Evolutionary conservation across 2,797 vertebrate genomes (phyloP), one percentile per base, ranked within the genome.

Genomic region (Hybognathus amarus): DNA sequence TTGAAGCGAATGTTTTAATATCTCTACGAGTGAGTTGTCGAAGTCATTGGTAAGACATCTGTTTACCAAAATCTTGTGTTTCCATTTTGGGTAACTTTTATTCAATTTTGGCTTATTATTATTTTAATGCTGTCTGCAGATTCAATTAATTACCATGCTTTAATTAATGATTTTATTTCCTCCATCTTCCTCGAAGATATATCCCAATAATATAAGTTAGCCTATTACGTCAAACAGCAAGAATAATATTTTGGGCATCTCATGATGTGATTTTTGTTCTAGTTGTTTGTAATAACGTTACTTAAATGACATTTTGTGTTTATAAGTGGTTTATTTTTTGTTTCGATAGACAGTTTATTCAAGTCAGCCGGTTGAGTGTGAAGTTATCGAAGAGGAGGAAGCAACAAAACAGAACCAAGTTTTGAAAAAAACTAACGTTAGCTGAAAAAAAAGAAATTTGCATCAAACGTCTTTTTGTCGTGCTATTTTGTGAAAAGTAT

Each of bases 31-130:
- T 68, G 71, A 82, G 61, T 76, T 76, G 63, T n/a, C 61, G 33
- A 83, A 75, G 27, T 83, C 64, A 10, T 76, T 38, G 80, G 80
- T 82, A 82, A 82, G 79, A 73, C 27, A 71, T 80, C 33, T 80
- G 67, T 33, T 6, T 61, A 33, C 2, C 13, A 3, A 50, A 13
- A 11, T 71, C 24, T 33, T 59, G 20, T 47, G 18, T 20, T 68
- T 54, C 33, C 47, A 20, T 54, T 27, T 10, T 0, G 27, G 54
- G 36, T 36, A 15, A 42, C 30, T 67, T 67, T 66, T 67, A 15
- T 22, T 18, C 18, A 18, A 10, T 20, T 33, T 33, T 1, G 20
- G 24, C 1, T n/a, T 5, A 17, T 56, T 22, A 15, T 17, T 36
- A 0, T 15, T 22, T 0, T 7, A 52, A 42, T 18, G 54, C 27